These are phyloP conservation scores for Cricetomys ansorgei DNA, from an alignment of 2,113 vertebrate species.

Conservation along the genomic window DNA sequence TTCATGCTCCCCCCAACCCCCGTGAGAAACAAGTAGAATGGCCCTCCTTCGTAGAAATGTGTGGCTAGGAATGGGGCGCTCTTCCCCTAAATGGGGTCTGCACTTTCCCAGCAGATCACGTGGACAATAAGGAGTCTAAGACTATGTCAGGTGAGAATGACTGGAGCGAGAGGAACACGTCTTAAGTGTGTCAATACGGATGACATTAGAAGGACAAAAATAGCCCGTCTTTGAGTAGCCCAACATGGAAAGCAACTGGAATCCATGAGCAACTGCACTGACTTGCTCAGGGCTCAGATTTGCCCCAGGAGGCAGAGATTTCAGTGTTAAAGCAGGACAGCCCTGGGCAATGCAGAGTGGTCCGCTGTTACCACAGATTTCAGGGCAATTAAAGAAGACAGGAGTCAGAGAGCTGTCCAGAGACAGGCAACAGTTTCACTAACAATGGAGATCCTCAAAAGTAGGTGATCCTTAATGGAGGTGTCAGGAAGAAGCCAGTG, in stretches of 20 bases:
- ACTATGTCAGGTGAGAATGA: neutral
- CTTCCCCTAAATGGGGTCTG: neutral
- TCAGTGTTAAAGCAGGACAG: neutral
- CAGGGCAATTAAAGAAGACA: neutral
- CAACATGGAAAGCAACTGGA: neutral
- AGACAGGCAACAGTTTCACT: neutral
- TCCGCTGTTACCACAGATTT: neutral
- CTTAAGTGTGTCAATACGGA: neutral
- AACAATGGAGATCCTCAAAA: neutral
- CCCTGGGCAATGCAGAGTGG: neutral
- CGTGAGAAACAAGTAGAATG: neutral
- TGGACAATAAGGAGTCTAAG: neutral
- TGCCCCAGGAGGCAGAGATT: neutral
- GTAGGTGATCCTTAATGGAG: neutral
- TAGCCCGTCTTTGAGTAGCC: neutral
- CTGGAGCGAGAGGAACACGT: neutral
- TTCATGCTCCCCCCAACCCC: neutral
- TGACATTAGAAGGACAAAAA: neutral
- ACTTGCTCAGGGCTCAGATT: neutral
- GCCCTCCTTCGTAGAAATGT: neutral
- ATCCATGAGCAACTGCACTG: neutral
- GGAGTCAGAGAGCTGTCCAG: neutral
- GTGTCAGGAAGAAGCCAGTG: neutral
- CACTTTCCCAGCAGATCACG: neutral
- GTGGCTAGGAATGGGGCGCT: neutral